phyloP scores from a whole-genome alignment of 2,797 vertebrate species.

The Lithobates pipiens region DNA sequence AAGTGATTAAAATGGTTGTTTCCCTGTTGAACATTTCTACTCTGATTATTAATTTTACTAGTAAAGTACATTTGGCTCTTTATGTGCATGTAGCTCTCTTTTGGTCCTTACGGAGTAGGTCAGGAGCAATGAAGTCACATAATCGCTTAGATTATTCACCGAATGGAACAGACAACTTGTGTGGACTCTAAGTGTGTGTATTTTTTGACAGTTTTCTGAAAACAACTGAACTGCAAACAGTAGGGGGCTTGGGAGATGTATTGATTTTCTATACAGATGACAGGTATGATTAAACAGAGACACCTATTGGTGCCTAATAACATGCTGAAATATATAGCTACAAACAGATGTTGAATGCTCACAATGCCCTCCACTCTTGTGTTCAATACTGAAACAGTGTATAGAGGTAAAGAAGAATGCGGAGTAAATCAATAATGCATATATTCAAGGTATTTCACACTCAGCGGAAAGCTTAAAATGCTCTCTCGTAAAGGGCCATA shows the following conservation, averaged over 20 bases:
- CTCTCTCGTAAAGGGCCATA: too few relatives aligned
- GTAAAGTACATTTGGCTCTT: too few relatives aligned
- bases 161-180: conserved; percentile 8
- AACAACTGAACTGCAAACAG: conserved; percentile 7
- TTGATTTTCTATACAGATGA: neutral
- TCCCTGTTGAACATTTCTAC: neutral
- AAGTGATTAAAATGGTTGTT: neutral
- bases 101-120: neutral
- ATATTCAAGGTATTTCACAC: too few relatives aligned
- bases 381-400: neutral
- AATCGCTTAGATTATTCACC: neutral
- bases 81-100: neutral
- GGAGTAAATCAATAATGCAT: too few relatives aligned
- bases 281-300: conserved; percentile 17
- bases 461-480: too few relatives aligned
- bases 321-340: neutral
- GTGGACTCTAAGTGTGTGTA: conserved; percentile 59
- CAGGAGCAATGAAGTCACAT: neutral
- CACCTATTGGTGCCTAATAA: conserved; percentile 5
- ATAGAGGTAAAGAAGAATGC: neutral
- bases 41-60: too few relatives aligned
- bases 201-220: conserved; percentile 2
- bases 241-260: neutral
- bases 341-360: neutral
- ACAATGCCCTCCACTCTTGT: neutral